phyloP scores from a whole-genome alignment of 2,888 invertebrate species.

The Ophion ellenae region DNA sequence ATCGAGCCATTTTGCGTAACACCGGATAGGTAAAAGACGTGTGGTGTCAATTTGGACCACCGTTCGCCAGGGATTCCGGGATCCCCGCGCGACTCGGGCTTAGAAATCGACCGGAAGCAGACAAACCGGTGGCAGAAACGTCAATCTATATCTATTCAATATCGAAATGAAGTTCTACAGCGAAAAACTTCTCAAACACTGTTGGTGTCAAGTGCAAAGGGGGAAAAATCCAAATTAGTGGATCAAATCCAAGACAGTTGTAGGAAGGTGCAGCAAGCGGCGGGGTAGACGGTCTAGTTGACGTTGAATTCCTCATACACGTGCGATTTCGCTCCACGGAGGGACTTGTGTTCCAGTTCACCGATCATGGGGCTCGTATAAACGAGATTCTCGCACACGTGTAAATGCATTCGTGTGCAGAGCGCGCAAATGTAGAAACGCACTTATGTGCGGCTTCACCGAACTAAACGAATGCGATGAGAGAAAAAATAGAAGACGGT shows the following conservation, averaged over 20 bases:
- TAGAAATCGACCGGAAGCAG: too few relatives aligned
- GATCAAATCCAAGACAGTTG: background rate
- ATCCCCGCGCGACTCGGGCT: too few relatives aligned
- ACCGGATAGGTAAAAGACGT: background rate
- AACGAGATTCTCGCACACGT: slow-evolving; percentile 63
- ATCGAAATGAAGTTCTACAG: too few relatives aligned
- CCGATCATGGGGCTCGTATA: slow-evolving; percentile 68
- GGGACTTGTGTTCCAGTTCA: slow-evolving; percentile 67
- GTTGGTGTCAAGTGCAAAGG: too few relatives aligned
- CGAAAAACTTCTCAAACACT: too few relatives aligned
- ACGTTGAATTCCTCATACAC: slow-evolving; percentile 27
- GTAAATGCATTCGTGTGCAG: slow-evolving; percentile 18
- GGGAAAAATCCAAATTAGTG: background rate
- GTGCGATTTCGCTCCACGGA: slow-evolving; percentile 53
- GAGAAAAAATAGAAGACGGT: background rate
- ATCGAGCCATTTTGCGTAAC: too few relatives aligned
- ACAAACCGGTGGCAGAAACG: too few relatives aligned
- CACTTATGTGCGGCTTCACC: slow-evolving; percentile 15
- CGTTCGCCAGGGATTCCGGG: background rate
- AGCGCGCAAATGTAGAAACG: slow-evolving; percentile 35
- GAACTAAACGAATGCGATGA: background rate
- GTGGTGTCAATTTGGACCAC: background rate
- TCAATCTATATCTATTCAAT: too few relatives aligned
- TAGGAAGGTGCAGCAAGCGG: too few relatives aligned
- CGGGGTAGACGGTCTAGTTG: background rate